Conservation (phyloP, 2,888 invertebrate genomes). For the Calameuta pallipes region DNA sequence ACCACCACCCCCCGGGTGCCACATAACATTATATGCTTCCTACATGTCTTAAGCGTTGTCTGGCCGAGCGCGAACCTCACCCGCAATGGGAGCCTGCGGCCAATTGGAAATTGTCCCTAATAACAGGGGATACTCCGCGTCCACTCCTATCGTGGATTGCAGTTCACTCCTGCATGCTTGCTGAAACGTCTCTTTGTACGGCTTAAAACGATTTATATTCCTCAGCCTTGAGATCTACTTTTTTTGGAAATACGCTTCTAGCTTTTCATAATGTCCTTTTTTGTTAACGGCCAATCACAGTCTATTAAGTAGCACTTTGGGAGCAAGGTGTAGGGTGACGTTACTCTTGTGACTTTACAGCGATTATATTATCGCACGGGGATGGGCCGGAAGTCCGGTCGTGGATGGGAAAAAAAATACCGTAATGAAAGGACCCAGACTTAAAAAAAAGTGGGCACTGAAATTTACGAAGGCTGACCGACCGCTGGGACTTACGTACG, state of each 20-base stretch:
- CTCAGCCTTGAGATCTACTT: neutral
- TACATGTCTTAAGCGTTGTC: constrained; percentile 31
- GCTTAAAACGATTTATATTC: neutral
- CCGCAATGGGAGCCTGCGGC: constrained; percentile 54
- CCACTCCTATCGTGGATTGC: constrained; percentile 59
- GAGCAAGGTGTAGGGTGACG: neutral
- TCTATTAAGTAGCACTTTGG: neutral
- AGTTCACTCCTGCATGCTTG: constrained; percentile 47
- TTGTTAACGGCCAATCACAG: neutral
- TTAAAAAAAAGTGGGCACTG: neutral
- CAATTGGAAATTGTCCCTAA: constrained; percentile 66
- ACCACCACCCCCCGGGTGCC: constrained; percentile 47
- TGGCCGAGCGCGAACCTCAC: constrained; percentile 23
- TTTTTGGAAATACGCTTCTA: neutral
- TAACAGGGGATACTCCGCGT: constrained; percentile 62
- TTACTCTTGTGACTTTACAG: neutral
- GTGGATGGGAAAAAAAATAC: constrained; percentile 15
- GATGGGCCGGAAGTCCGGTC: constrained; percentile 51
- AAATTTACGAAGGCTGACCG: constrained; percentile 18
- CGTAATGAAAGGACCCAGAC: neutral
- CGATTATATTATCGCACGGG: neutral
- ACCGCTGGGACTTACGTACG: constrained; percentile 42
- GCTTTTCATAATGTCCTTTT: neutral
- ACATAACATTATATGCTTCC: constrained; percentile 52
- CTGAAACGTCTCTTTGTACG: constrained; percentile 54